These are phyloP conservation scores for Prunella strophiata DNA, from an alignment of 2,797 vertebrate species.

Conservation along the genomic window DNA sequence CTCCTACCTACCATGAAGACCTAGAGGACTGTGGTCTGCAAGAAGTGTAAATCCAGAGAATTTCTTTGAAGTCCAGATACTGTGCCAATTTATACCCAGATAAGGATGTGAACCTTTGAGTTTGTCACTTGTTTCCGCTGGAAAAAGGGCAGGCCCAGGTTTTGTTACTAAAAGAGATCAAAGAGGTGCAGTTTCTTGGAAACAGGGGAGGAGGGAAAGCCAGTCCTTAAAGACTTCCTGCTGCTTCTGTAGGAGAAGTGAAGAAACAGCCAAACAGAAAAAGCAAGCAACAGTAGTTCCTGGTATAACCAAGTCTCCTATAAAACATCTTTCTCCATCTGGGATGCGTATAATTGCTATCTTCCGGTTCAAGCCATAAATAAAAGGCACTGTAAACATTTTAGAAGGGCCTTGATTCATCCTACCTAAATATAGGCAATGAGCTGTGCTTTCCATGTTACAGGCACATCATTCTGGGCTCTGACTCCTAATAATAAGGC, in stretches of 20 bases:
- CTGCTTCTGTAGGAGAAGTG: conserved; percentile 28
- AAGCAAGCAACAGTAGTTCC: conserved; percentile 19
- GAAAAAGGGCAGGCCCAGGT: neutral
- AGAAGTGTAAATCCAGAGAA: neutral
- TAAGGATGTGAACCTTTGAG: neutral
- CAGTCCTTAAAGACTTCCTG: conserved; percentile 39
- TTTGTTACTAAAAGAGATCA: conserved; percentile 39
- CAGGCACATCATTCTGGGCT: neutral
- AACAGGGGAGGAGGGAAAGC: neutral
- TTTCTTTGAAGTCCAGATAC: neutral
- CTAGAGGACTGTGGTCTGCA: neutral
- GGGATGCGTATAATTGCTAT: conserved; percentile 17
- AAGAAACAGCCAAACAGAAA: conserved; percentile 24
- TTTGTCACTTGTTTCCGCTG: neutral
- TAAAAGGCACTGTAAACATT: conserved; percentile 50
- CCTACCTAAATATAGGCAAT: conserved; percentile 46
- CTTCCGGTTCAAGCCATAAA: conserved; percentile 34
- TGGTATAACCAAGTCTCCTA: neutral
- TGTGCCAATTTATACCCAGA: neutral
- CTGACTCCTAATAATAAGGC: neutral
- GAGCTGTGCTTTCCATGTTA: conserved; percentile 13
- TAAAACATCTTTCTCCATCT: conserved; percentile 49
- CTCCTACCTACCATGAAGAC: neutral
- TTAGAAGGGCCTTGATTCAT: conserved; percentile 12
- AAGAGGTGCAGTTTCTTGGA: conserved; percentile 39